Base-by-base conservation (phyloP, 2,113 vertebrate species). In the Cynopterus brachyotis region DNA sequence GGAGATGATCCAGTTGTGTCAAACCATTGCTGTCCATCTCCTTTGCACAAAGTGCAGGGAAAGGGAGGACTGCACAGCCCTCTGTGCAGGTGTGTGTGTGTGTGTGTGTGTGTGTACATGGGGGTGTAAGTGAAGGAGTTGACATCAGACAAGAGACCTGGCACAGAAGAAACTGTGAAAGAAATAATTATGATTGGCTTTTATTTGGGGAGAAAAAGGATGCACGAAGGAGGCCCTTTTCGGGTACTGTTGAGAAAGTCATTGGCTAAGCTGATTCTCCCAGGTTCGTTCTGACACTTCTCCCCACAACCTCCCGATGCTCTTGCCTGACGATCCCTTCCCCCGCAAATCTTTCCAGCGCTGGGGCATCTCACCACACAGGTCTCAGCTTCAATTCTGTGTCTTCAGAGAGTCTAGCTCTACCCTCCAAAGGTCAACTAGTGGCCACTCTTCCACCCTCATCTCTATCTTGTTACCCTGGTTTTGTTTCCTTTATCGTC, bases 1-100 rank as follows among this genome's bases (percentile, higher is more conserved):
- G 98, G 97, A 98, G 98, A 98, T 98, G 98, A 98, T 98, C 98
- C 97, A 98, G 97, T 98, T 98, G 98, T 98, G 99, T 98, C 98
- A 99, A 98, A 98, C 97, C 97, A 98, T 98, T 97, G 96, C 98
- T 98, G 97, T 98, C 98, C 97, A 94, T 55, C 95, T 98, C 96
- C 91, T 97, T 91, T 40, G 87, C 96, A 97, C 95, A 97, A 98
- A 98, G 45, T 92, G 78, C 91, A 90, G 95, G 96, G 96, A 96
- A n/a, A 6, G 55, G 92, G 97, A 96, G 97, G 98, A 97, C 79
- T 47, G 40, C 28, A 69, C 19, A 30, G 91, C 92, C 93, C 96
- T 90, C 45, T 75, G 96, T n/a, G 82, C 9, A 35, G 90, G 81
- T 24, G 32, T 97, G 95, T 75, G 93, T 76, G 90, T 9, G 17